Conservation (phyloP, 2,888 invertebrate species). For the Anthophora plumipes region DNA sequence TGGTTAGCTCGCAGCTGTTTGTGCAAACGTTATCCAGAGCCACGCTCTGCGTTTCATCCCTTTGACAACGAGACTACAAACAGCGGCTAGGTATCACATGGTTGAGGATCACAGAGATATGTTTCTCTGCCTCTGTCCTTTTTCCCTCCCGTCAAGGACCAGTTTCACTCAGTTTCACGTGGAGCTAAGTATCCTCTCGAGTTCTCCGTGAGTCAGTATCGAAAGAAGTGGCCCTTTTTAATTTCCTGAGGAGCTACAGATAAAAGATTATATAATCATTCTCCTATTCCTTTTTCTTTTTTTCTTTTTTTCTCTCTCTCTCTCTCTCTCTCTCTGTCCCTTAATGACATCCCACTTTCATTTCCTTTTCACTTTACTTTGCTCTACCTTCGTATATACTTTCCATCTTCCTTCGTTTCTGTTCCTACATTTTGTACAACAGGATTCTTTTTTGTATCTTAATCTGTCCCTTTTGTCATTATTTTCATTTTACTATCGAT, state of each 20-base stretch:
- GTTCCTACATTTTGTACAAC: neutral
- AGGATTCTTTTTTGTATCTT: neutral
- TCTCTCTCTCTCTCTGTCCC: neutral
- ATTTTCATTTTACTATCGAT: too few relatives aligned
- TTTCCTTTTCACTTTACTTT: neutral
- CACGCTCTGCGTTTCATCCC: conserved; percentile 74
- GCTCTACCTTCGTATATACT: neutral
- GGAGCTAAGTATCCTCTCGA: conserved; percentile 5
- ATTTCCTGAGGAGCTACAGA: conserved; percentile 75
- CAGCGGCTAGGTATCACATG: conserved; percentile 68
- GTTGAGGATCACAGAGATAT: conserved; percentile 59
- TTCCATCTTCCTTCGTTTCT: neutral
- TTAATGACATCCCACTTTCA: too few relatives aligned
- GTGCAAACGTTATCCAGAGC: conserved; percentile 75
- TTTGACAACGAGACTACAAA: conserved; percentile 79
- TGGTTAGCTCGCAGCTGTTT: conserved; percentile 79
- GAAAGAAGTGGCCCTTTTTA: conserved; percentile 67
- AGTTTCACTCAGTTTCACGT: conserved; percentile 30
- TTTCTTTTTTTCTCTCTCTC: neutral
- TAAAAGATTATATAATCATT: conserved; percentile 59
- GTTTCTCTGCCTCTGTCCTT: conserved; percentile 34
- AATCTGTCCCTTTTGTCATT: neutral
- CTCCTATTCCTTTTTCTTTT: neutral
- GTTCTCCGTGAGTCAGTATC: conserved; percentile 44
- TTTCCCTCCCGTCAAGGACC: neutral